Evolutionary conservation across 2,888 invertebrate species (phyloP).

Genomic region (Rhodophaea formosa): DNA sequence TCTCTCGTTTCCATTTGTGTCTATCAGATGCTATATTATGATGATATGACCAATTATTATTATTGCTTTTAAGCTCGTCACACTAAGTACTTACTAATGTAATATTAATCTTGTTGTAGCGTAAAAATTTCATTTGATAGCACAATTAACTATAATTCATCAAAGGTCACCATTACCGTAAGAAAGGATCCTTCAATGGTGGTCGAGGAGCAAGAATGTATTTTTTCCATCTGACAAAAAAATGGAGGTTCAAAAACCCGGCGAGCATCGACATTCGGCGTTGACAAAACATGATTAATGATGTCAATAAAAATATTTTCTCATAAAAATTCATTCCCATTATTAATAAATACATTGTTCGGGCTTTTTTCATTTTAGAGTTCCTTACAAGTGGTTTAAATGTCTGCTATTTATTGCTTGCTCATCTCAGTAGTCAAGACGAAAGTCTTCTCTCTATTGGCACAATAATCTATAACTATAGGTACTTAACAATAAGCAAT

Average conservation of each 20-base stretch:
- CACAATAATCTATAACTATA: too few relatives aligned
- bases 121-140: constrained; percentile 1
- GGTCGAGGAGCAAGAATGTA: background rate
- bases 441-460: too few relatives aligned
- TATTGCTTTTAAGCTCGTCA: too few relatives aligned
- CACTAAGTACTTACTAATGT: too few relatives aligned
- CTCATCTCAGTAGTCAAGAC: too few relatives aligned
- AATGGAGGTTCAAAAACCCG: constrained; percentile 25
- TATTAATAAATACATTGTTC: constrained; percentile 53
- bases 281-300: constrained; percentile 68
- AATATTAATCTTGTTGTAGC: background rate
- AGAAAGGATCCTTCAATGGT: background rate
- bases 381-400: too few relatives aligned
- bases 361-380: constrained; percentile 30
- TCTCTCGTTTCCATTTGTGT: too few relatives aligned
- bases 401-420: too few relatives aligned
- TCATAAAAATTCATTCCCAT: constrained; percentile 54
- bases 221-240: constrained; percentile 16
- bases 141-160: background rate
- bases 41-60: too few relatives aligned
- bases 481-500: too few relatives aligned
- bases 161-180: background rate
- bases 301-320: constrained; percentile 50
- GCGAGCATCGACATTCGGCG: constrained; percentile 36
- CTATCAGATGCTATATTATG: too few relatives aligned